phyloP scores from a whole-genome alignment of 2,797 vertebrate species.

The Toxotes lorentzi region DNA sequence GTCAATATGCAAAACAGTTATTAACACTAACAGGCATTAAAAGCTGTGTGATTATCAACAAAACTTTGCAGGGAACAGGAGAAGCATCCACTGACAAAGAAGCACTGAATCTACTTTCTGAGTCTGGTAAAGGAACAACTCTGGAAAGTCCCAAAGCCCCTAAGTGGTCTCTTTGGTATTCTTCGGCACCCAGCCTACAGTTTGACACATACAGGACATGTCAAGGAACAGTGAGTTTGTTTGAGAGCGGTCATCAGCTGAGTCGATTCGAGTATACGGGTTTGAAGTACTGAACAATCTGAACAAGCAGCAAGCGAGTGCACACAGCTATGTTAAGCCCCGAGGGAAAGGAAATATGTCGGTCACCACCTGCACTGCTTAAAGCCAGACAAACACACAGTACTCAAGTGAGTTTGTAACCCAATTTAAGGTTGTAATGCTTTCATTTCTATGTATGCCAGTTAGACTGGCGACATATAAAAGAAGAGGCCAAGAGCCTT shows the following conservation, averaged over 20 bases:
- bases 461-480: not conserved
- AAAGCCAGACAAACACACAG: slow-evolving; percentile 1
- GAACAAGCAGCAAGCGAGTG: not conserved
- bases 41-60: slow-evolving; percentile 12
- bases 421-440: not conserved
- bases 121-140: not conserved
- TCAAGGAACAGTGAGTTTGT: not conserved
- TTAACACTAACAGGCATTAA: slow-evolving; percentile 2
- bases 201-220: not conserved
- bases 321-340: not conserved
- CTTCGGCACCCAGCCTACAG: not conserved
- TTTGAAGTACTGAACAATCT: not conserved
- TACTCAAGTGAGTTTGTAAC: not conserved
- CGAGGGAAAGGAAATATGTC: too few relatives aligned
- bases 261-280: not conserved
- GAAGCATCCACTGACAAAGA: not conserved
- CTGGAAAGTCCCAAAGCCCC: not conserved
- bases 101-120: not conserved
- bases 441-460: not conserved
- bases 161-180: not conserved
- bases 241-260: not conserved
- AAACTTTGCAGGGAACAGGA: not conserved
- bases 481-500: not conserved
- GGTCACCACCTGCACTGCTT: slow-evolving; percentile 14
- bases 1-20: slow-evolving; percentile 15